phyloP scores from a whole-genome alignment of 1,140 invertebrate species.

The Cepaea nemoralis region DNA sequence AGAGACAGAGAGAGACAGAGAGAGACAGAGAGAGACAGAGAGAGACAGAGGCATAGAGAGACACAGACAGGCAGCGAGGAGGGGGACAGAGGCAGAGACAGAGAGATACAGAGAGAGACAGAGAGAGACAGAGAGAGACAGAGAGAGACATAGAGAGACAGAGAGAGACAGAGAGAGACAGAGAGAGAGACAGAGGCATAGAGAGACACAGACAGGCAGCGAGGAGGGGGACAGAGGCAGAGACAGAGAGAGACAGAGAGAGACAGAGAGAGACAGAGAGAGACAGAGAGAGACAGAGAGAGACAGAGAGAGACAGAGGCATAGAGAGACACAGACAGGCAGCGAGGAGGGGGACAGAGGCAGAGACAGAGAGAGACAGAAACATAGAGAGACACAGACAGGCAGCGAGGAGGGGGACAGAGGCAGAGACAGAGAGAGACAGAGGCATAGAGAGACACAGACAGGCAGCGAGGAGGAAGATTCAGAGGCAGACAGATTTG shows the following conservation, averaged over 20 bases:
- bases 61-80: neutral
- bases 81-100: no score
- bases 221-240: no score
- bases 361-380: neutral
- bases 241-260: neutral
- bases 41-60: neutral
- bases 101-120: no score
- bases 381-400: neutral
- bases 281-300: neutral
- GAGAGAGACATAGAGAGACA: neutral
- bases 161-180: neutral
- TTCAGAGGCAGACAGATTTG: no score
- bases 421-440: neutral
- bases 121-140: neutral
- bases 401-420: neutral
- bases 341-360: neutral
- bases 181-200: no score
- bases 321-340: neutral
- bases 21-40: neutral
- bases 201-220: neutral
- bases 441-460: slow-evolving; percentile 4
- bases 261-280: neutral
- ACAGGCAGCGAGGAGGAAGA: neutral
- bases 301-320: neutral
- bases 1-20: no score